These are phyloP conservation scores for Lathamus discolor DNA, from an alignment of 2,113 vertebrate genomes.

Conservation along the genomic window DNA sequence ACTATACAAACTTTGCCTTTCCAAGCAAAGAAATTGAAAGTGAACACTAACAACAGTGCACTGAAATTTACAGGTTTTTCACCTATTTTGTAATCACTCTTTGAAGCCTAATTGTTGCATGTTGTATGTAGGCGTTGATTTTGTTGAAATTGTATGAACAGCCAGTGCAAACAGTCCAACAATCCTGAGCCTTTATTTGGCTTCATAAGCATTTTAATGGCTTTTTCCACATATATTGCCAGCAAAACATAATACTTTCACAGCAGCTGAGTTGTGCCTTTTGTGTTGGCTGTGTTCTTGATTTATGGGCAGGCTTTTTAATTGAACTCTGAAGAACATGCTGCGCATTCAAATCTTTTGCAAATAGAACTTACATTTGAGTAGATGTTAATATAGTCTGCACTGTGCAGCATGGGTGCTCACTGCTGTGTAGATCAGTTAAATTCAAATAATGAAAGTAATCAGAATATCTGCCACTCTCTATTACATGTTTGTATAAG, in stretches of 20 bases:
- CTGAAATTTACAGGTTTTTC: neutral
- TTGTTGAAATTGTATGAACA: neutral
- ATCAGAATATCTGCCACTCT: neutral
- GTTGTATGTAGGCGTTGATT: neutral
- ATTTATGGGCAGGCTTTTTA: neutral
- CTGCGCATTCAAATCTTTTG: neutral
- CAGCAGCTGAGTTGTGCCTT: neutral
- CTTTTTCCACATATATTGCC: constrained; percentile 38
- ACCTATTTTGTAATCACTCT: neutral
- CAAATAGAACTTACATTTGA: neutral
- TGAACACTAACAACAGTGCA: neutral
- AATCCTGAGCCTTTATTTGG: neutral
- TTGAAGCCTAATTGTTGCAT: neutral
- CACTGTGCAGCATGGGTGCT: neutral
- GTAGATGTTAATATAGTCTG: neutral
- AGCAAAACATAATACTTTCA: neutral
- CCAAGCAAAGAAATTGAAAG: neutral
- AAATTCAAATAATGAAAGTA: neutral
- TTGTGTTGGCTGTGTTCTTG: constrained; percentile 22
- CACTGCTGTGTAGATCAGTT: neutral
- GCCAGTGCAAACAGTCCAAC: neutral
- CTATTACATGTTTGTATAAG: neutral
- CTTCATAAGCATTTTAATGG: neutral
- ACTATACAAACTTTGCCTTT: neutral
- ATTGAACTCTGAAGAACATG: neutral